A percentile compares a stretch with the other conserved stretches of the same genome.
These are phyloP conservation scores for Camponotus pennsylvanicus DNA, from an alignment of 1,140 invertebrate species.

Conservation along the genomic window DNA sequence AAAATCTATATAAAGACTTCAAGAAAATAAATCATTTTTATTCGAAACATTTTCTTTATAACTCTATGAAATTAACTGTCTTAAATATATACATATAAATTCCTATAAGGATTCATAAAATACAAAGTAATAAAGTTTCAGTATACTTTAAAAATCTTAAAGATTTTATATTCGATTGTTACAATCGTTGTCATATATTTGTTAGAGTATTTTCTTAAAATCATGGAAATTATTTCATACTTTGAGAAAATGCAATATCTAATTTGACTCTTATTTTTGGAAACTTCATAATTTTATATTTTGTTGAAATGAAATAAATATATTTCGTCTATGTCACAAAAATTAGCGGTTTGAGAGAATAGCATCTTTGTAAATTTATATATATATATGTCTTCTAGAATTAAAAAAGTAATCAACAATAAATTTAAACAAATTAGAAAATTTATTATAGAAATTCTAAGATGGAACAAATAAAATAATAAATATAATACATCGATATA, in stretches of 20 bases:
- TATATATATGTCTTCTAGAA: neutral
- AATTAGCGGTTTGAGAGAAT: neutral
- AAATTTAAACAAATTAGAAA: too few species aligned
- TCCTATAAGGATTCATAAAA: constrained; percentile 29
- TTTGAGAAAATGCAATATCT: neutral
- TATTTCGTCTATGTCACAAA: neutral
- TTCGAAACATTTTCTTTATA: too few species aligned
- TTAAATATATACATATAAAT: too few species aligned
- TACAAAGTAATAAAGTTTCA: neutral
- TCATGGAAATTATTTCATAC: neutral
- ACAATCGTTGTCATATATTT: neutral
- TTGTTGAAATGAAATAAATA: neutral
- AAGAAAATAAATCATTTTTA: too few species aligned
- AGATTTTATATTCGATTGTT: neutral
- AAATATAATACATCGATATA: too few species aligned
- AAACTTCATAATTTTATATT: too few species aligned
- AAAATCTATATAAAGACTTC: too few species aligned
- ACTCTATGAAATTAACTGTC: too few species aligned
- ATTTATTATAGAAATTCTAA: too few species aligned
- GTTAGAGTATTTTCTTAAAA: neutral
- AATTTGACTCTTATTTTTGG: too few species aligned
- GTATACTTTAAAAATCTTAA: neutral
- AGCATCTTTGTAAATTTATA: neutral
- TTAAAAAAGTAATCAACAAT: too few species aligned
- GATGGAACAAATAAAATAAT: too few species aligned